phyloP scores from a whole-genome alignment of 2,113 vertebrate species.

The Mustela lutreola region DNA sequence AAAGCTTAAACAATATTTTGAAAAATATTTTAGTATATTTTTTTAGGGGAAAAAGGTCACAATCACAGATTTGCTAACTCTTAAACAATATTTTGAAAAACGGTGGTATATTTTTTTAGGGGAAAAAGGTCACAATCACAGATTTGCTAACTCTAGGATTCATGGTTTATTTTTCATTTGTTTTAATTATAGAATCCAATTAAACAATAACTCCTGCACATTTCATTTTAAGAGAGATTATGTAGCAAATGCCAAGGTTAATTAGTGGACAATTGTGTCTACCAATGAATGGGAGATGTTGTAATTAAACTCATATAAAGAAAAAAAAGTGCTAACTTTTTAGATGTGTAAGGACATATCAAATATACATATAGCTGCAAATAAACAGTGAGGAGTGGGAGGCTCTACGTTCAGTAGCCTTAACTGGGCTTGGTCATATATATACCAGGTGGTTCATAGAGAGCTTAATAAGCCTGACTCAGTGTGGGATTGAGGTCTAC shows the following conservation, averaged over 20 bases:
- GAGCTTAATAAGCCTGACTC: background rate
- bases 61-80: constrained; percentile 67
- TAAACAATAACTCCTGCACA: constrained; percentile 68
- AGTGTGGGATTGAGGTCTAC: background rate
- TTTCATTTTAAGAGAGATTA: constrained; percentile 64
- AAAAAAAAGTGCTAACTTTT: constrained; percentile 69
- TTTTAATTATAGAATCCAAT: constrained; percentile 68
- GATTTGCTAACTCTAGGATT: constrained; percentile 68
- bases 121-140: constrained; percentile 24
- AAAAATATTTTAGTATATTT: background rate
- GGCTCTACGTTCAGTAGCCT: fast-evolving
- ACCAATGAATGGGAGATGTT: constrained; percentile 47
- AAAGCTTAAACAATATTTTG: constrained; percentile 47
- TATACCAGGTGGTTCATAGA: background rate
- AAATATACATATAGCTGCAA: background rate
- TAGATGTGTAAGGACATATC: background rate
- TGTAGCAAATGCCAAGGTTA: constrained; percentile 51
- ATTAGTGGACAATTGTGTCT: constrained; percentile 58
- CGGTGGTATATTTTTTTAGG: background rate
- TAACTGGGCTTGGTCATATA: background rate
- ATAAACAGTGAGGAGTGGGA: background rate
- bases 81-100: constrained; percentile 58
- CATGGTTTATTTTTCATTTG: constrained; percentile 72
- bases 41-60: background rate
- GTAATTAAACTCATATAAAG: constrained; percentile 53